Base-by-base conservation (phyloP, 2,113 vertebrate genomes). In the Prochilodus magdalenae region DNA sequence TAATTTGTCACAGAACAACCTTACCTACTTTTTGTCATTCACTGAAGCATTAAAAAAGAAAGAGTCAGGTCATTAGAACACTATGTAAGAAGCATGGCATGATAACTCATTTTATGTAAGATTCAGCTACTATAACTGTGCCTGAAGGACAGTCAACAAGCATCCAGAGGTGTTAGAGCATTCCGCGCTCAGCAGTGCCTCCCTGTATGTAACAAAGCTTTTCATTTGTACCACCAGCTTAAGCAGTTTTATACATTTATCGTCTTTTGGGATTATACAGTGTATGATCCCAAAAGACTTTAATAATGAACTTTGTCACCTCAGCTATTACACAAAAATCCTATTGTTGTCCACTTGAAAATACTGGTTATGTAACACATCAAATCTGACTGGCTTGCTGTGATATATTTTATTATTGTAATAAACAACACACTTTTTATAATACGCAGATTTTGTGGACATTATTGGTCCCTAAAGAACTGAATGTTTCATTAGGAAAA, bases 21-120 rank as follows among this genome's bases (percentile, higher is more conserved):
- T 89, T 85, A 89, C 88, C 88, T 86, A 80, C 66, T 69, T 30
- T 73, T 57, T 40, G 72, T 44, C 78, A 84, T 49, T 84, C 82
- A 85, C 86, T 80, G 88, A 88, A 85, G 88, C 88, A 86, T 73
- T 83, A 87, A 86, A 88, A 78, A 79, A n/a, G n/a, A n/a, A 67
- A 74, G 55, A 88, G 77, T 72, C 67, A 57, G 57, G 77, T 60
- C 36, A 79, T 86, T 84, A 86, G 63, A 24, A 82, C 16, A 79
- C 26, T n/a, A 81, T 70, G 77, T 11, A 74, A 36, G 4, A 40
- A 79, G 33, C 30, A 59, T 3, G 30, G 30, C 8, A 22, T n/a
- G 11, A 49, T 49, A 49, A 49, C 14, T 49, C 47, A 51, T 16
- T 51, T 18, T 67, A 22, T 27, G 27, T 65, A 18, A 66, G 20